These are phyloP conservation scores for Torymus aiolomorphi DNA, from an alignment of 2,888 invertebrate genomes.

Conservation along the genomic window DNA sequence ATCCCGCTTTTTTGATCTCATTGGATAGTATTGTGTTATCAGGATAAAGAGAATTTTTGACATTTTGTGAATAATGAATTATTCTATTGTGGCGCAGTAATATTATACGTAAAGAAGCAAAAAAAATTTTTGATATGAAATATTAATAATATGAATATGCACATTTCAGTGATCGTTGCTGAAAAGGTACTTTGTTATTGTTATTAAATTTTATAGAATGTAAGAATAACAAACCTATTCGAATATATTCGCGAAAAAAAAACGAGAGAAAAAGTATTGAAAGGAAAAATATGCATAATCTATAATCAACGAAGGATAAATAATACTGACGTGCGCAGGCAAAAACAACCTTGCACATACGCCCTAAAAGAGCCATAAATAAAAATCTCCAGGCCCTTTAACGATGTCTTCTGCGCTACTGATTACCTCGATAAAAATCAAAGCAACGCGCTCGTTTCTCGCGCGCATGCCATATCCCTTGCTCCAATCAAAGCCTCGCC, in stretches of 20 bases:
- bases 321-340: not conserved
- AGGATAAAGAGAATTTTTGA: too few relatives aligned
- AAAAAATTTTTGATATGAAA: not conserved
- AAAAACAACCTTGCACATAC: not conserved
- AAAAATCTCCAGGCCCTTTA: conserved; percentile 25
- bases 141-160: too few relatives aligned
- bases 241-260: too few relatives aligned
- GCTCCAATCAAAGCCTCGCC: conserved; percentile 43
- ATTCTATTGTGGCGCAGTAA: too few relatives aligned
- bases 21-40: too few relatives aligned
- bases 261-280: too few relatives aligned
- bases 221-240: too few relatives aligned
- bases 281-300: not conserved
- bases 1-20: too few relatives aligned
- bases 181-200: too few relatives aligned
- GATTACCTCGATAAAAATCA: conserved; percentile 54
- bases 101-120: not conserved
- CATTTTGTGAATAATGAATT: too few relatives aligned
- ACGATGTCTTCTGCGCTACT: conserved; percentile 46
- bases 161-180: too few relatives aligned
- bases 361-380: conserved; percentile 27
- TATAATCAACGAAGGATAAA: conserved; percentile 12
- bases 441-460: conserved; percentile 24
- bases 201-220: too few relatives aligned
- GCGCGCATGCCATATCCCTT: not conserved